Percentiles rank a stretch among this genome's conserved stretches.
Conservation (phyloP, 1,140 invertebrate species). For the Dryas iulia region DNA sequence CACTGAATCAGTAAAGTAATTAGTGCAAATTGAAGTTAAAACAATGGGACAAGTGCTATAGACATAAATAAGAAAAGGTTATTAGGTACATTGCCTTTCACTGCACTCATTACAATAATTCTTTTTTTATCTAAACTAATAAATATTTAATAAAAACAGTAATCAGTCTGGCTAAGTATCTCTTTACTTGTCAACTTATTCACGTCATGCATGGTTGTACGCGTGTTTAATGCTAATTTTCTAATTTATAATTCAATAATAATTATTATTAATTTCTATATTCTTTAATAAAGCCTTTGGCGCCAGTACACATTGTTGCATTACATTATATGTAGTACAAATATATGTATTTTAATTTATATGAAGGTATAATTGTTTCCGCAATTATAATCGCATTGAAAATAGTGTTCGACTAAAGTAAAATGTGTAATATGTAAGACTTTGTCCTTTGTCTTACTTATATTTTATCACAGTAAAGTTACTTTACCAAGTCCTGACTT, state of each 20-base stretch:
- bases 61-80: neutral
- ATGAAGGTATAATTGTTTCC: neutral
- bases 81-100: neutral
- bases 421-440: no score
- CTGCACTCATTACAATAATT: neutral
- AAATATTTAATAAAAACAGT: conserved; percentile 1
- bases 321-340: neutral
- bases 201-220: neutral
- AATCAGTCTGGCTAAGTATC: neutral
- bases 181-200: neutral
- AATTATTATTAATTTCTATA: neutral
- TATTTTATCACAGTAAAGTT: no score
- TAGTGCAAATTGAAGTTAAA: neutral
- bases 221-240: neutral
- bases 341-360: no score
- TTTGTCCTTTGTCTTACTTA: no score
- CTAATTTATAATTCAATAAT: neutral
- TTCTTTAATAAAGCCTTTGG: neutral
- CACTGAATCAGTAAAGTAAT: neutral
- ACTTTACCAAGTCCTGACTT: no score
- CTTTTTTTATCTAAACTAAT: neutral
- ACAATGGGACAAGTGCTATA: neutral
- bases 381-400: neutral
- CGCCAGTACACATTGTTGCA: neutral
- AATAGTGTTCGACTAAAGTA: no score